Conservation (phyloP, 1,140 invertebrate species). For the Odontomachus brunneus region DNA sequence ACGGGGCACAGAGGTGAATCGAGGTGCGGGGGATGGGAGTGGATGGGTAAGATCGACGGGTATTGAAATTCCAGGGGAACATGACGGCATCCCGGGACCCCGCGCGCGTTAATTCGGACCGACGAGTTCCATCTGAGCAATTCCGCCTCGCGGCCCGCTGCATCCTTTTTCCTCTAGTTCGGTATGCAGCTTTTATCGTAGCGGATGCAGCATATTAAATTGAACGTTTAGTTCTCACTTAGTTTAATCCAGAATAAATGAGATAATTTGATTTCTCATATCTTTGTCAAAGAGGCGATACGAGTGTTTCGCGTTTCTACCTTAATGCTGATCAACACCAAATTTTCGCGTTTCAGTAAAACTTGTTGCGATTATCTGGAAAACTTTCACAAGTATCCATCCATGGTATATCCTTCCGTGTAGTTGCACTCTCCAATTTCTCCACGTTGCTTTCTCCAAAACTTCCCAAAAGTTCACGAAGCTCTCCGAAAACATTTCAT, state of each 20-base stretch:
- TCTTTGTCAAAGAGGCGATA: neutral
- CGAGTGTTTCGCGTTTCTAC: neutral
- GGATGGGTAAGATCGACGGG: constrained; percentile 44
- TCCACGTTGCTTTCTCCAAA: neutral
- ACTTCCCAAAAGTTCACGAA: neutral
- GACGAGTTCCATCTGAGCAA: neutral
- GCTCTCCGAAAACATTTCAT: neutral
- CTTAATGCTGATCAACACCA: neutral
- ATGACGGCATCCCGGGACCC: constrained; percentile 87
- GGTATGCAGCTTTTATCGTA: no score
- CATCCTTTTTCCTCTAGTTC: no score
- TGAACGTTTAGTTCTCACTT: neutral
- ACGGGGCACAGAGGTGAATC: neutral
- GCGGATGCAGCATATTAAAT: neutral
- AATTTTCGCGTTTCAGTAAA: neutral
- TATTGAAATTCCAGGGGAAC: constrained; percentile 70
- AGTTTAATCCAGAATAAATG: neutral
- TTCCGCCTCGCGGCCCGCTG: no score
- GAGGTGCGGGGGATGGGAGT: neutral
- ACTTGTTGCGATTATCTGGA: neutral
- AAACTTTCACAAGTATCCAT: neutral
- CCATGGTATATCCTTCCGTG: neutral
- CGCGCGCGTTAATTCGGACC: constrained; percentile 16
- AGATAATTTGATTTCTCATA: neutral
- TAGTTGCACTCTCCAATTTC: neutral